Base-by-base conservation (phyloP, 2,888 invertebrate species). In the Noctuana brunneofusca region DNA sequence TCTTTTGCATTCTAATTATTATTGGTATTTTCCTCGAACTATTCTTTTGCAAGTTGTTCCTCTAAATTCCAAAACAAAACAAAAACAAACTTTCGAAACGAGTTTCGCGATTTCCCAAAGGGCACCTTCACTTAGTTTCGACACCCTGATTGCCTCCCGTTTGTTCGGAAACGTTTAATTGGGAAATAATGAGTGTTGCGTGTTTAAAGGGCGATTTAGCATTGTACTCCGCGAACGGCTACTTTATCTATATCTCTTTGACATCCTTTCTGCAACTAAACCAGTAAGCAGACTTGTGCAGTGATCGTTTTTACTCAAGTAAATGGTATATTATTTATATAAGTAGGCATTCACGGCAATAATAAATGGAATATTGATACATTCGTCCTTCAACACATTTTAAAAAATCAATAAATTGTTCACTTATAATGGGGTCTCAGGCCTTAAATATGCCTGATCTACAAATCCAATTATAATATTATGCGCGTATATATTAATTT, bases 161-260 rank as follows among this genome's bases (percentile, higher is more conserved):
- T 62, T 38, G 49, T 55, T 62, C 38, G 35, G 62, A 55, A 54
- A 62, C 62, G 38, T 55, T 62, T 62, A 62, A 62, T 62, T 55
- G 55, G 62, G 24, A 55, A 62, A 55, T 62, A 62, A 62, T 62
- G 62, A 62, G 54, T 54, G 38, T 55, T 49, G 62, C 62, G 62
- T 62, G 55, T 49, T 24, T 55, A 55, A 62, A 54, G 49, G 55
- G 55, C 62, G 49, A 48, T 38, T 62, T 48, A 35, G 55, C 49
- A 62, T 55, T 62, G 62, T 62, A 27, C 48, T 54, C 32, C 30
- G 43, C 49, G 20, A 54, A 4, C 49, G 55, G 49, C 38, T 55
- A 27, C 9, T 24, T 38, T 62, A 62, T 62, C 62, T 62, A 41
- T 27, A 62, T 62, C 55, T 49, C 20, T 57, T 32, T 32, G 30